phyloP scores from a whole-genome alignment of 2,797 vertebrate genomes.

The Xenopus petersii region DNA sequence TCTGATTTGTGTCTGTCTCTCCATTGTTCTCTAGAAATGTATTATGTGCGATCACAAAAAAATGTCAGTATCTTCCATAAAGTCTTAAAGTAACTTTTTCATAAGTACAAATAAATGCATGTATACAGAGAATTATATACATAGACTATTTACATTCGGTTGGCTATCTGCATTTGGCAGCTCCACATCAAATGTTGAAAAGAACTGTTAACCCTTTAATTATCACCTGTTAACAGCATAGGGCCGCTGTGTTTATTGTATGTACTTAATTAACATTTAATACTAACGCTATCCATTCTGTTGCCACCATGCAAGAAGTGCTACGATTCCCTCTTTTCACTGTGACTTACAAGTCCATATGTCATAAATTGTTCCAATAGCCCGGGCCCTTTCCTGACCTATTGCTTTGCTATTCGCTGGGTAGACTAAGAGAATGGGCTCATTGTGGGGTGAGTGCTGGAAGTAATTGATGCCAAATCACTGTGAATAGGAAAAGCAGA shows the following conservation, averaged over 20 bases:
- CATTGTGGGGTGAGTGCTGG: constrained; percentile 36
- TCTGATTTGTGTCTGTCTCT: too few species aligned
- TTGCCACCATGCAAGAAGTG: constrained; percentile 23
- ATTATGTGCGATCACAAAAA: background rate
- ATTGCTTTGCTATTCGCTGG: constrained; percentile 32
- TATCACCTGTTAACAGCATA: too few species aligned
- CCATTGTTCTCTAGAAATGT: too few species aligned
- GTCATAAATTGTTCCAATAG: constrained; percentile 37
- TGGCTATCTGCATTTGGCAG: too few species aligned
- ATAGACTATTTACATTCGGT: too few species aligned
- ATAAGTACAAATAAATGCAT: too few species aligned
- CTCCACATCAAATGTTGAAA: too few species aligned
- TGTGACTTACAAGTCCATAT: constrained; percentile 35
- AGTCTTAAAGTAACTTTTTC: too few species aligned
- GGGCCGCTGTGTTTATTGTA: too few species aligned
- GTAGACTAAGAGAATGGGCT: constrained; percentile 32
- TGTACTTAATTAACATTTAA: constrained; percentile 32
- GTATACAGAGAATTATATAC: too few species aligned
- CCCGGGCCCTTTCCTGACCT: constrained; percentile 25
- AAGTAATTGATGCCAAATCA: constrained; percentile 39
- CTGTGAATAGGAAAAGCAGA: constrained; percentile 24
- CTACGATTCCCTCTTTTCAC: constrained; percentile 22
- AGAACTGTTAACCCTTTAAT: too few species aligned
- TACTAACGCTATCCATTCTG: constrained; percentile 31
- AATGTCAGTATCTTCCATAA: too few species aligned